Evolutionary conservation across 2,797 vertebrate species (phyloP).

Genomic region (Sylvia borin): DNA sequence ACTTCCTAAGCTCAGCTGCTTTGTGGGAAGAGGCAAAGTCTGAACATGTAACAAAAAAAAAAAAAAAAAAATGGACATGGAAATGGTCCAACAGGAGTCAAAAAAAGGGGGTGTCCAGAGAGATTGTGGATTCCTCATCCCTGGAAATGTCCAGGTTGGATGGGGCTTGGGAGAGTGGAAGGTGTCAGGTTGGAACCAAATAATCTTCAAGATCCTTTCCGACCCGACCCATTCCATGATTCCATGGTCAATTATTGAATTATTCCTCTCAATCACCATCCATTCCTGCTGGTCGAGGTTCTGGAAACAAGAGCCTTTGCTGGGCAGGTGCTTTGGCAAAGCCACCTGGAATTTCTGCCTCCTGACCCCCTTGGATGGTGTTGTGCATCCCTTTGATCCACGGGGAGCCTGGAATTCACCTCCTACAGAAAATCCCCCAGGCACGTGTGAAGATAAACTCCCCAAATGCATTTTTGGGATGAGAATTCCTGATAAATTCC

Average conservation of each 20-base stretch:
- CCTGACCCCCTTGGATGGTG: not conserved
- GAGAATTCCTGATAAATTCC: not conserved
- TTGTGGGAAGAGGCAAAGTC: not conserved
- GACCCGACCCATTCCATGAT: not conserved
- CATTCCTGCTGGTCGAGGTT: not conserved
- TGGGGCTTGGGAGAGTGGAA: not conserved
- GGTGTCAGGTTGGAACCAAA: accelerated
- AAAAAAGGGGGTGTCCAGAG: not conserved
- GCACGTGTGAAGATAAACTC: accelerated
- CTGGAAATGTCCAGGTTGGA: not conserved
- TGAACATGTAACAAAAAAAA: not conserved
- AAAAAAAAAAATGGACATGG: not conserved
- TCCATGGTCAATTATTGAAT: not conserved
- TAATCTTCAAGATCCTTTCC: not conserved
- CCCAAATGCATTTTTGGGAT: not conserved
- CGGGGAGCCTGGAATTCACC: not conserved
- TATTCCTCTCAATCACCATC: not conserved
- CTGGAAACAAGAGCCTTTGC: not conserved
- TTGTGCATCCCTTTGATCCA: not conserved
- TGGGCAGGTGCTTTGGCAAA: not conserved
- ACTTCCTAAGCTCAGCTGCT: not conserved
- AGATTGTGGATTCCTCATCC: not conserved
- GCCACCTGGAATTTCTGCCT: not conserved
- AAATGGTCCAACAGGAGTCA: not conserved
- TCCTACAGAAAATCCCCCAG: not conserved